These are phyloP conservation scores for Pandemis heparana DNA, from an alignment of 2,888 invertebrate species.

Conservation along the genomic window DNA sequence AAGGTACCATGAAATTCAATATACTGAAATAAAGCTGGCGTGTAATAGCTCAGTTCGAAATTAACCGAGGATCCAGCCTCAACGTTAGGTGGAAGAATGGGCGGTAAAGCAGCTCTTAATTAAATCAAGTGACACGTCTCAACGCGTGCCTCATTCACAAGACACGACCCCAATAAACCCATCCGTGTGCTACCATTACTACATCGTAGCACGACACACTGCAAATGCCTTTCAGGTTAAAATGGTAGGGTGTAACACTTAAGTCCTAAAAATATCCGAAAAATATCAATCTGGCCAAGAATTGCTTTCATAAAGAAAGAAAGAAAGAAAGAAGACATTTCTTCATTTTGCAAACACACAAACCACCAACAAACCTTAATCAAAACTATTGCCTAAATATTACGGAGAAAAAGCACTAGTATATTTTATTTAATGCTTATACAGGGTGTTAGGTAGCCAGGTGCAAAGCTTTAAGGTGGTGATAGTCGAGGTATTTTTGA, in stretches of 20 bases:
- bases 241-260: not conserved
- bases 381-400: too few species aligned
- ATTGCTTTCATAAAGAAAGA: too few species aligned
- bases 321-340: too few species aligned
- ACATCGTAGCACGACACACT: slow-evolving; percentile 24
- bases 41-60: slow-evolving; percentile 78
- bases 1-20: slow-evolving; percentile 58
- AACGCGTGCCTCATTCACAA: slow-evolving; percentile 83
- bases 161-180: slow-evolving; percentile 83
- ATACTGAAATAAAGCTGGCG: slow-evolving; percentile 77
- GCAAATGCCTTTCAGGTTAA: slow-evolving; percentile 33
- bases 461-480: too few species aligned
- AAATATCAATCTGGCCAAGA: not conserved
- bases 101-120: slow-evolving; percentile 84
- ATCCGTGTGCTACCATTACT: slow-evolving; percentile 35
- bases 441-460: too few species aligned
- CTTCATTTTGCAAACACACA: too few species aligned
- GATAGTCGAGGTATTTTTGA: too few species aligned
- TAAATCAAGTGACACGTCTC: slow-evolving; percentile 85
- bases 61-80: slow-evolving; percentile 73
- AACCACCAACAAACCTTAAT: too few species aligned
- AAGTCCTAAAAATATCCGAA: not conserved
- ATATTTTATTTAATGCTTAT: too few species aligned
- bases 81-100: slow-evolving; percentile 76
- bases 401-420: too few species aligned